Conservation (phyloP, 1,140 invertebrate genomes). For the Anastrepha ludens region DNA sequence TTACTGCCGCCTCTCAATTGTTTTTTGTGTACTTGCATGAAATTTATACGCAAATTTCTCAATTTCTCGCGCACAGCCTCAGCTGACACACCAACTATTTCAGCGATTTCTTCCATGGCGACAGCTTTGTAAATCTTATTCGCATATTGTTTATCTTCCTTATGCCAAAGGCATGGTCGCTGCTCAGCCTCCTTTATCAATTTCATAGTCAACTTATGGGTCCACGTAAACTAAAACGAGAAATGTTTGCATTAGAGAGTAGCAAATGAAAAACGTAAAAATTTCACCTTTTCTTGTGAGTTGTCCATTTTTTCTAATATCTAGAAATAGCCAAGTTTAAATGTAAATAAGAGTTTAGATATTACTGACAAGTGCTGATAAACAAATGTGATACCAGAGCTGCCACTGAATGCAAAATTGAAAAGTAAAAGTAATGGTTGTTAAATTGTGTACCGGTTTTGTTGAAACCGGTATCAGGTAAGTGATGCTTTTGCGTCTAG, state of each 20-base stretch:
- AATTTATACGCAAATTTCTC: conserved; percentile 11
- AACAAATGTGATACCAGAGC: background rate
- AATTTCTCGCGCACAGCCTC: background rate
- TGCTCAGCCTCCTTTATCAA: background rate
- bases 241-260: background rate
- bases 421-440: too few relatives aligned
- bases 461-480: too few relatives aligned
- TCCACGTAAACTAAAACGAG: background rate
- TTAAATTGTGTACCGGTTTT: too few relatives aligned
- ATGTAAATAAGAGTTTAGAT: background rate
- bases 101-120: background rate
- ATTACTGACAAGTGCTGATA: background rate
- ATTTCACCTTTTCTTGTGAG: conserved; percentile 1
- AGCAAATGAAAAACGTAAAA: background rate
- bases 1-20: background rate
- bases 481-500: too few relatives aligned
- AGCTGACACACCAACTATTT: background rate
- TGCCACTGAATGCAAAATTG: background rate
- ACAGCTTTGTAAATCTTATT: background rate
- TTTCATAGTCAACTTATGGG: background rate
- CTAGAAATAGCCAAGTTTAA: background rate
- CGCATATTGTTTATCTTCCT: background rate
- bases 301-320: background rate
- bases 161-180: background rate
- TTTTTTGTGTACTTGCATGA: conserved; percentile 12